Evolutionary conservation across 2,797 vertebrate species (phyloP).

Genomic region (Crypturellus tataupa): DNA sequence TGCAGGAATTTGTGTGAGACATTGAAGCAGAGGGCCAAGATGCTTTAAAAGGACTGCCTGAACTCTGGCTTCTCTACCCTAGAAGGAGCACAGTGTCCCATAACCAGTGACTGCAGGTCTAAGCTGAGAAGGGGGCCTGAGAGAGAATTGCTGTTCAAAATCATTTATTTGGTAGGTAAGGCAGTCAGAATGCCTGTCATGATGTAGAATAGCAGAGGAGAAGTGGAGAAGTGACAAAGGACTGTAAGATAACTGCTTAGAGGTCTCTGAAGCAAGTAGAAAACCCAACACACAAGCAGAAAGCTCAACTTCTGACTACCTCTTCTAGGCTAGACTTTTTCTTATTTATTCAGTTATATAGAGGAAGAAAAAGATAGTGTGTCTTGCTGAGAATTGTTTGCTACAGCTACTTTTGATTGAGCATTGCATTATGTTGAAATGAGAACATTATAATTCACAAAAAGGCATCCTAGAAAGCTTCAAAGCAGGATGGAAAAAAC

Average conservation of each 20-base stretch:
- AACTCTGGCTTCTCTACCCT: neutral
- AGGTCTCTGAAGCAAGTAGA: neutral
- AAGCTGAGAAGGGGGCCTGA: neutral
- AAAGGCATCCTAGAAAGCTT: slow-evolving; percentile 76
- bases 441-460: slow-evolving; percentile 76
- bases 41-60: neutral
- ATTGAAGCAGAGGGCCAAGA: too few relatives aligned
- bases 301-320: neutral
- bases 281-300: neutral
- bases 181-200: neutral
- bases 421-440: slow-evolving; percentile 41
- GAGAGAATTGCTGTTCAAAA: neutral
- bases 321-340: neutral
- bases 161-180: neutral
- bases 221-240: neutral
- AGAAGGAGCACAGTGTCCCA: neutral
- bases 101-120: neutral
- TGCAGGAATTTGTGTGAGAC: neutral
- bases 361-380: neutral
- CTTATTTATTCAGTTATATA: neutral
- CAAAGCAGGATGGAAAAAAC: slow-evolving; percentile 67
- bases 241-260: neutral
- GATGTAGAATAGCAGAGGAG: neutral
- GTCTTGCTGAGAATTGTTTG: slow-evolving; percentile 26
- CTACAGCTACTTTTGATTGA: slow-evolving; percentile 65